Evolutionary conservation across 1,140 invertebrate species (phyloP).

Genomic region (Drosophila sulfurigaster): DNA sequence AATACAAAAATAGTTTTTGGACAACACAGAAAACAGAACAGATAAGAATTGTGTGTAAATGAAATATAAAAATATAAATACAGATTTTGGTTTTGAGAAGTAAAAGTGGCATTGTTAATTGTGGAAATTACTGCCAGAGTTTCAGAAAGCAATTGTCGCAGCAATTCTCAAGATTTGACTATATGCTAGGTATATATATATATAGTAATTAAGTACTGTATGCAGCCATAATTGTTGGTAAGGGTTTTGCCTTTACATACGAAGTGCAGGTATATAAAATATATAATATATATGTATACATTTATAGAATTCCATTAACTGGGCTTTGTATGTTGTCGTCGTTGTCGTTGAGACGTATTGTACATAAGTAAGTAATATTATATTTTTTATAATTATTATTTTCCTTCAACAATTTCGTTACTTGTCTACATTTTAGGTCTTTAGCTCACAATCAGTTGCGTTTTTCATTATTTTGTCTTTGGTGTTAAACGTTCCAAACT

Average conservation of each 20-base stretch:
- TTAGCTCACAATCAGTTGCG: slow-evolving; percentile 64
- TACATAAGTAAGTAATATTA: slow-evolving; percentile 57
- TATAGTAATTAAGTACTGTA: not conserved
- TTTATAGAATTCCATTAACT: slow-evolving; percentile 57
- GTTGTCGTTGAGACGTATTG: slow-evolving; percentile 67
- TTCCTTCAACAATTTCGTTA: slow-evolving; percentile 9
- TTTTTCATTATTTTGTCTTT: slow-evolving; percentile 65
- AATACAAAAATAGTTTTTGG: slow-evolving; percentile 20
- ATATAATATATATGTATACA: slow-evolving; percentile 65
- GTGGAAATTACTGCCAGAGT: slow-evolving; percentile 48
- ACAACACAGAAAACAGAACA: slow-evolving; percentile 10
- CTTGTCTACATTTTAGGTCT: slow-evolving; percentile 9
- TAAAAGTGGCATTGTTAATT: slow-evolving; percentile 4
- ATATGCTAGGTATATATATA: slow-evolving; percentile 28
- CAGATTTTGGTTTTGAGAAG: slow-evolving; percentile 15
- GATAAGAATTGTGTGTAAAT: not conserved
- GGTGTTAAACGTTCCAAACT: slow-evolving; percentile 63
- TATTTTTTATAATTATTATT: slow-evolving; percentile 36
- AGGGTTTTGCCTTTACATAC: slow-evolving; percentile 46
- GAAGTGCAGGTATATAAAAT: slow-evolving; percentile 71
- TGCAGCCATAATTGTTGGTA: slow-evolving; percentile 20
- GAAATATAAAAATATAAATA: slow-evolving; percentile 11
- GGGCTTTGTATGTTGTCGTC: slow-evolving; percentile 42
- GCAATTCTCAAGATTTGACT: slow-evolving; percentile 54
- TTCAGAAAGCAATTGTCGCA: slow-evolving; percentile 55